phyloP scores from a whole-genome alignment of 2,113 vertebrate genomes.

The Struthio camelus region DNA sequence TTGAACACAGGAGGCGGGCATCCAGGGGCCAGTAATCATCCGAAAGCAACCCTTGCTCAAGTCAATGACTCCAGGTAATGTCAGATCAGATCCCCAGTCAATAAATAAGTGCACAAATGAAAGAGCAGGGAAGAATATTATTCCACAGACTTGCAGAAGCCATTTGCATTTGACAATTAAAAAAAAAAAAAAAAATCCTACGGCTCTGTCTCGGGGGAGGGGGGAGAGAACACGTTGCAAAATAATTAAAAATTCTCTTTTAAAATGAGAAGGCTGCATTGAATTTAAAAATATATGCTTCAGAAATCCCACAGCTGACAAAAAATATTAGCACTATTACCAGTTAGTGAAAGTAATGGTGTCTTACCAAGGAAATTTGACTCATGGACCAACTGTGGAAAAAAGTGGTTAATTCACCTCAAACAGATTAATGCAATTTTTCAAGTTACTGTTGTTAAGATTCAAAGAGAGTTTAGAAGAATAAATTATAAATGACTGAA shows the following conservation, averaged over 20 bases:
- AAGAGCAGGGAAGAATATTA: not conserved
- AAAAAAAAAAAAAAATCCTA: not conserved
- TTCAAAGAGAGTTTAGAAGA: not conserved
- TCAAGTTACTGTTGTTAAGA: not conserved
- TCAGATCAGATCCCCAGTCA: not conserved
- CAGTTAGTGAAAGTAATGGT: not conserved
- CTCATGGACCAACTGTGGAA: not conserved
- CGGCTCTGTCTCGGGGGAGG: not conserved
- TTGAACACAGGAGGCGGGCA: not conserved
- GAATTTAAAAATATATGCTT: not conserved
- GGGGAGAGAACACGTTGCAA: not conserved
- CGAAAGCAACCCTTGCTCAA: not conserved
- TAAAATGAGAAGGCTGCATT: not conserved
- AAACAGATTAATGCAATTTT: not conserved
- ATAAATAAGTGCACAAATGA: not conserved
- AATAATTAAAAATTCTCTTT: not conserved
- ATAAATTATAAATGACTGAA: conserved; percentile 23
- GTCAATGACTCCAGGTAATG: not conserved
- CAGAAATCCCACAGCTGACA: not conserved
- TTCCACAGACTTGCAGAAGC: not conserved
- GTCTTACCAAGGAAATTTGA: not conserved
- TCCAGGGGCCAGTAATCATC: accelerated
- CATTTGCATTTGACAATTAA: not conserved
- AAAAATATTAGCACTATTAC: not conserved
- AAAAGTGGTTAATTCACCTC: conserved; percentile 21